Evolutionary conservation across 2,888 invertebrate genomes (phyloP).

Genomic region (Drosophila borealis): DNA sequence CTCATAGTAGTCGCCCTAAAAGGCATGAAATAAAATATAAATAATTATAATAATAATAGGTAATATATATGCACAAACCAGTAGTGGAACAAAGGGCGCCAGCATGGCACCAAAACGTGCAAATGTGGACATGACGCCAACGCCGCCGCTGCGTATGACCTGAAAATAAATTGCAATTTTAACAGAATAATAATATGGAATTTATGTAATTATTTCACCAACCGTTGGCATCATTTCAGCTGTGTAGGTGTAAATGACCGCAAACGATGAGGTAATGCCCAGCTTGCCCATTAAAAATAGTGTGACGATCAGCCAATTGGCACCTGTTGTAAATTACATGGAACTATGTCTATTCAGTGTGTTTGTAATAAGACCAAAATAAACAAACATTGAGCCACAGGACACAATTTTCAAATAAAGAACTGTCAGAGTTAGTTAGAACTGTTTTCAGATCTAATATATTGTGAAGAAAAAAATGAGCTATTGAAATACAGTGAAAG

Average conservation of each 20-base stretch:
- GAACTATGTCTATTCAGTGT: not conserved
- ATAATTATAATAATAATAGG: not conserved
- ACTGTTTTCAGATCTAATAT: not conserved
- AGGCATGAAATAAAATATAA: not conserved
- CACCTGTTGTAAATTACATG: slow-evolving; percentile 76
- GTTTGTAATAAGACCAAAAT: not conserved
- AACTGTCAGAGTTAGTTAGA: not conserved
- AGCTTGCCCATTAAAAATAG: slow-evolving; percentile 88
- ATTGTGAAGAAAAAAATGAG: not conserved
- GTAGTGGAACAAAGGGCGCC: slow-evolving; percentile 87
- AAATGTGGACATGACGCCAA: slow-evolving; percentile 87
- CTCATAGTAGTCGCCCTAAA: slow-evolving; percentile 86
- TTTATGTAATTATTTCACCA: not conserved
- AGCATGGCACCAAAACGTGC: slow-evolving; percentile 87
- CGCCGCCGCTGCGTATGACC: slow-evolving; percentile 87
- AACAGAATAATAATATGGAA: not conserved
- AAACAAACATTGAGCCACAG: slow-evolving; percentile 1
- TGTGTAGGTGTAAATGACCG: slow-evolving; percentile 87
- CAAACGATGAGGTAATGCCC: slow-evolving; percentile 88
- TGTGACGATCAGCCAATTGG: slow-evolving; percentile 86
- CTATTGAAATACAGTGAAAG: not conserved
- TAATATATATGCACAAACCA: slow-evolving; percentile 83
- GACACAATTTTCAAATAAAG: not conserved
- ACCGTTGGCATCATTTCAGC: slow-evolving; percentile 85
- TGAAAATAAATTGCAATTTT: slow-evolving; percentile 31